These are phyloP conservation scores for Clarias batrachus DNA, from an alignment of 2,113 vertebrate species.

Conservation along the genomic window DNA sequence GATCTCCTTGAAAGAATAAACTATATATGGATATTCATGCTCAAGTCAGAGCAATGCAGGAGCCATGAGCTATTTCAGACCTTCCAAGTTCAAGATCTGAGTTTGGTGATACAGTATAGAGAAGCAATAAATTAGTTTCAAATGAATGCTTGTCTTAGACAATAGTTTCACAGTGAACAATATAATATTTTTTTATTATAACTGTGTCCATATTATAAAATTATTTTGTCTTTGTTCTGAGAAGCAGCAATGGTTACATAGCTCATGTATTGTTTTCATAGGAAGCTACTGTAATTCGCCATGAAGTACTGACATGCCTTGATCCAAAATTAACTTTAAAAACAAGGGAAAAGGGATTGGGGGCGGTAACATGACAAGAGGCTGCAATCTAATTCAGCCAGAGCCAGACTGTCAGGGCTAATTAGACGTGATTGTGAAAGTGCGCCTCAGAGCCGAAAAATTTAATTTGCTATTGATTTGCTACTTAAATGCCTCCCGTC, in stretches of 20 bases:
- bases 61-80: constrained; percentile 19
- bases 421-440: constrained; percentile 76
- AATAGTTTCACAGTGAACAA: neutral
- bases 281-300: constrained; percentile 46
- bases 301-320: constrained; percentile 45
- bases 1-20: constrained; percentile 40
- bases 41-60: constrained; percentile 16
- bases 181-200: constrained; percentile 15
- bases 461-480: constrained; percentile 82
- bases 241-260: constrained; percentile 32
- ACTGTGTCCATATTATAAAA: constrained; percentile 9
- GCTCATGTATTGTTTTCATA: constrained; percentile 36
- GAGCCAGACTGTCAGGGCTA: constrained; percentile 70
- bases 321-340: constrained; percentile 54
- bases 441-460: constrained; percentile 75
- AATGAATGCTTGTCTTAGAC: neutral
- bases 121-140: neutral
- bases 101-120: neutral
- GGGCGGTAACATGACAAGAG: constrained; percentile 62
- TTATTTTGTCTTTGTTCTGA: constrained; percentile 32
- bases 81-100: constrained; percentile 4
- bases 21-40: constrained; percentile 42
- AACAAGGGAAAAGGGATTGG: constrained; percentile 6
- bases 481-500: constrained; percentile 74
- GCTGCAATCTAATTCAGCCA: constrained; percentile 61